Base-by-base conservation (phyloP, 2,888 invertebrate species). In the Drosophila leonis region DNA sequence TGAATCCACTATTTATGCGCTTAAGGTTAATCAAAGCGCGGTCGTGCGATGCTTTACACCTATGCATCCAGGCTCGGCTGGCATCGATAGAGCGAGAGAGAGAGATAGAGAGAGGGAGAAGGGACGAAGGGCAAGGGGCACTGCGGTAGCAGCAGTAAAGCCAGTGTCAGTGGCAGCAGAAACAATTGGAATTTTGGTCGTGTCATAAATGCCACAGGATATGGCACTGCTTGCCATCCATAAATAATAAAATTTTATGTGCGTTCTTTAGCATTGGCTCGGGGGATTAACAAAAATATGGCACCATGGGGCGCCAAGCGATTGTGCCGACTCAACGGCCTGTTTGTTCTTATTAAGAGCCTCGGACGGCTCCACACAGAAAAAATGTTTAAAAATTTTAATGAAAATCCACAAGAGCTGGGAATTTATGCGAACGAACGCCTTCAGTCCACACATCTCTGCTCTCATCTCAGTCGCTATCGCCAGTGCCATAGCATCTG, bases 1-100 rank as follows among this genome's bases (percentile, higher is more conserved):
- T 90, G 90, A 91, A 90, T 83, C 90, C 90, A 88, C 91, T 90
- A 91, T 90, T 90, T 90, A 90, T 90, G 90, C 78, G 85, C 90
- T 76, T 88, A 82, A 90, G 91, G 91, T 90, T 90, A 90, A 90
- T 90, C 89, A 90, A 90, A 90, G 85, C 88, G 80, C 84, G 88
- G 76, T 79, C 84, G 83, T 69, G 85, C 84, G 67, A 89, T 84
- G 85, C 85, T 70, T 84, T 84, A 90, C 90, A 88, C 85, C 71
- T 75, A 77, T 78, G 78, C 61, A 61, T 33, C 33, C 72, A 51
- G 66, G 54, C 55, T 41, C 55, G 35, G 63, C 55, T 48, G 41
- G 3, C 18, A 27, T 64, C 55, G 39, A 20, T n/a, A 41, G 10
- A 27, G 18, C 13, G 3, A 13, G 33, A 9, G 33, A 4, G 33